Evolutionary conservation across 2,113 vertebrate genomes (phyloP), one percentile per base, ranked within the genome.

Genomic region (Psammodynastes pulverulentus): DNA sequence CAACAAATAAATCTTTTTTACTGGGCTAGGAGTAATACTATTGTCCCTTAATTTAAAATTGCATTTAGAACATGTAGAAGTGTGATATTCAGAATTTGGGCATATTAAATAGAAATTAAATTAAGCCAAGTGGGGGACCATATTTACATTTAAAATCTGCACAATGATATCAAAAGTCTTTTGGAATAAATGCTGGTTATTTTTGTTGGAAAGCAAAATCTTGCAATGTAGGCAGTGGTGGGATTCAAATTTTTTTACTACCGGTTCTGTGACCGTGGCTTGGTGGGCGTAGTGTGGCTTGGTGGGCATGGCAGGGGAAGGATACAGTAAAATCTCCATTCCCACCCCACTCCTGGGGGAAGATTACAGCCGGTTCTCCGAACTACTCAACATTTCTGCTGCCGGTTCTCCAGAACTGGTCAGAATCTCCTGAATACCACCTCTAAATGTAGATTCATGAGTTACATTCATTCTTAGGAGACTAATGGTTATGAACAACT

Each of bases 21-120:
- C 23, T 62, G n/a, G 26, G 0, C 21, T 46, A 46, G 87, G 46
- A 45, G n/a, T 54, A 29, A 5, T 48, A 34, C 12, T 39, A 21
- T 49, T 85, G n/a, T 62, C n/a, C 79, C 24, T 88, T 26, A 24
- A 43, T 29, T 89, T 23, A 92, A 24, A 89, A 49, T 39, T 5
- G 1, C 34, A 48, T 92, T 92, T 54, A 58, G 49, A 62, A 84
- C 24, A 85, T 85, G 67, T 49, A 46, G 24, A 88, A 53, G 48
- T 39, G 29, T 46, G 52, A 26, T 49, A 46, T 52, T 85, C 39
- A 13, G 53, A 92, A 85, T 92, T n/a, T 92, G 43, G 19, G 8
- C 58, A 0, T 56, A 26, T 89, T 89, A 89, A 88, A 54, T 84
- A 29, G 43, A 92, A 89, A 89, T 89, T 79, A 45, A 92, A 88